phyloP scores from a whole-genome alignment of 1,140 invertebrate species.

The Hyphantria cunea region DNA sequence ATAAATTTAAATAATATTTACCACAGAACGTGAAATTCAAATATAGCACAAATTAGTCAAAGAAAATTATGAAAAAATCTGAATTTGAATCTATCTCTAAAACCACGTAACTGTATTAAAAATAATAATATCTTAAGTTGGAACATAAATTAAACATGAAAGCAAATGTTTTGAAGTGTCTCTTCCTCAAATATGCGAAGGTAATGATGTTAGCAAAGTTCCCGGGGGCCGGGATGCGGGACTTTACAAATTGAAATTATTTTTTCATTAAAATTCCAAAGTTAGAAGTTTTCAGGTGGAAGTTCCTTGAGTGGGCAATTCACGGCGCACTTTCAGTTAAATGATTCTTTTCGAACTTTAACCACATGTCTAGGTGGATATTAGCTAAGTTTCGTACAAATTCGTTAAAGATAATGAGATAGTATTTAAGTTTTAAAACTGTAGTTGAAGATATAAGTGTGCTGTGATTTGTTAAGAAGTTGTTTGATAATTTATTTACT shows the following conservation, averaged over 20 bases:
- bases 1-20: too few relatives aligned
- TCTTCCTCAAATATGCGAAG: constrained; percentile 56
- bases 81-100: too few relatives aligned
- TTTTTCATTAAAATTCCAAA: constrained; percentile 71
- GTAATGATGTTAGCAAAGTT: constrained; percentile 59
- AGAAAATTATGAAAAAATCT: too few relatives aligned
- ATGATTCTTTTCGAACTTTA: constrained; percentile 48
- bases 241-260: constrained; percentile 73
- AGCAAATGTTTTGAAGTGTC: constrained; percentile 40
- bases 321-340: constrained; percentile 48
- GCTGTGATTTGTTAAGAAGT: too few relatives aligned
- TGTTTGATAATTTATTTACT: too few relatives aligned
- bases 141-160: constrained; percentile 37
- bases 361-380: constrained; percentile 28
- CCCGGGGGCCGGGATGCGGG: constrained; percentile 30
- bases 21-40: too few relatives aligned
- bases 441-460: too few relatives aligned
- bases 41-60: too few relatives aligned
- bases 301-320: constrained; percentile 63
- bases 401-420: constrained; percentile 11
- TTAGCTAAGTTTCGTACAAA: constrained; percentile 25
- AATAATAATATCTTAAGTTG: constrained; percentile 29
- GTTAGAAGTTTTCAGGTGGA: constrained; percentile 59
- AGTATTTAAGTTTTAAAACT: constrained; percentile 4
- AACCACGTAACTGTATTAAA: constrained; percentile 3